A percentile compares a stretch with the other conserved stretches of the same genome.
phyloP scores from a whole-genome alignment of 1,140 invertebrate genomes.

The Proales similis region DNA sequence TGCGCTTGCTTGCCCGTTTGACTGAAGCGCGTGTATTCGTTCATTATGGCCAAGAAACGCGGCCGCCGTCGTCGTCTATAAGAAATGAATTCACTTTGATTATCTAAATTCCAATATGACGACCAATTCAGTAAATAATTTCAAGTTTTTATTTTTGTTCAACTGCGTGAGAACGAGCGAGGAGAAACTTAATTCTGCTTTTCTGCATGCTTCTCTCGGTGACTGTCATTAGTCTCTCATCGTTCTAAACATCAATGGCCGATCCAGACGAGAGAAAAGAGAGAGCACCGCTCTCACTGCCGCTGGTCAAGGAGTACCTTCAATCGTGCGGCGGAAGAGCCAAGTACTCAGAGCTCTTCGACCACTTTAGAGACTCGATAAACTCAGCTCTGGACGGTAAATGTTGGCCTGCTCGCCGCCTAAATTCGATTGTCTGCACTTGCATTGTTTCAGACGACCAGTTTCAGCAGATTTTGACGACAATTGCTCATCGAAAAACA shows the following conservation, averaged over 20 bases:
- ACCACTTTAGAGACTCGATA: conserved; percentile 8
- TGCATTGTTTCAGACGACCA: conserved; percentile 12
- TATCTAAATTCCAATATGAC: not conserved
- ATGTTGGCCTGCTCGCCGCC: not conserved
- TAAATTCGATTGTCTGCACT: not conserved
- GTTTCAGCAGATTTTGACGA: conserved; percentile 27
- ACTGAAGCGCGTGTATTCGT: not conserved
- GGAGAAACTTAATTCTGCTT: too few species aligned
- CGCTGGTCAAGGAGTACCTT: conserved; percentile 17
- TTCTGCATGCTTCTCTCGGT: too few species aligned
- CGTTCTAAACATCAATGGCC: too few species aligned
- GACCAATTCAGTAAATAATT: not conserved
- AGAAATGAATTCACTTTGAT: conserved; percentile 15
- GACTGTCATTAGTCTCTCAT: too few species aligned
- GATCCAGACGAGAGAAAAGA: too few species aligned
- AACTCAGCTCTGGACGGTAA: conserved; percentile 29
- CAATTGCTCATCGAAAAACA: too few species aligned
- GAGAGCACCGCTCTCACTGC: too few species aligned
- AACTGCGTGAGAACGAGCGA: too few species aligned
- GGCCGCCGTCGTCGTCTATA: too few species aligned
- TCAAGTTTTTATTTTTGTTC: not conserved
- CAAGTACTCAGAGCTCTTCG: conserved; percentile 28
- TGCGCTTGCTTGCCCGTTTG: too few species aligned
- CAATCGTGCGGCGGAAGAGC: conserved; percentile 6
- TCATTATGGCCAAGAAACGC: too few species aligned